Percentiles rank a stretch among this genome's conserved stretches.
Conservation (phyloP, 2,113 vertebrate genomes). For the Ploceus nigricollis region DNA sequence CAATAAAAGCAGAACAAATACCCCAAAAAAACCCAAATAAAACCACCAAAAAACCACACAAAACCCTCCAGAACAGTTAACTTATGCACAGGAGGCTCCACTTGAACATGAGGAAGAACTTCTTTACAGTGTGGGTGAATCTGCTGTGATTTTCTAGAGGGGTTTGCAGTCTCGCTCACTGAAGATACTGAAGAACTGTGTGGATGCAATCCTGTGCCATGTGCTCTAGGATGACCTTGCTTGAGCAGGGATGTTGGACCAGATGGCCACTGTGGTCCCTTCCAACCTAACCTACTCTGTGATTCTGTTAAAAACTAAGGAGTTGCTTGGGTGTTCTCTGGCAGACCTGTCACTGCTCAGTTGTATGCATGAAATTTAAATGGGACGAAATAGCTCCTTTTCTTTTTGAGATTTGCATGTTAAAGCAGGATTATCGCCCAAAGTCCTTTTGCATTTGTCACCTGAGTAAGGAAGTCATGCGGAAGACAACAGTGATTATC, state of each 20-base stretch:
- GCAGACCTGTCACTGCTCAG: not conserved
- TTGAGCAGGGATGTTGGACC: not conserved
- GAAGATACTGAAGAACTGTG: not conserved
- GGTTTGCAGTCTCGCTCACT: not conserved
- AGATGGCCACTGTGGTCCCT: not conserved
- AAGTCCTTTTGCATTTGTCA: not conserved
- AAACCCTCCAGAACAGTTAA: accelerated
- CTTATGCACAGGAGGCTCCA: too few species aligned
- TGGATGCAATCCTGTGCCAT: too few species aligned
- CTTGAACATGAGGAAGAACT: not conserved
- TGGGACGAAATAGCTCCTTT: accelerated
- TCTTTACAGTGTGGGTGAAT: not conserved
- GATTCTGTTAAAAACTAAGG: not conserved
- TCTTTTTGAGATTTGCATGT: not conserved
- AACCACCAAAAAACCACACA: not conserved
- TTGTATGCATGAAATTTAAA: not conserved
- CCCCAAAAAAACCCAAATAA: not conserved
- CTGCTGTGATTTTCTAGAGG: not conserved
- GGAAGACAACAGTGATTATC: not conserved
- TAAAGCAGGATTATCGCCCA: not conserved
- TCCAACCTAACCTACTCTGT: not conserved
- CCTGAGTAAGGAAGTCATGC: not conserved
- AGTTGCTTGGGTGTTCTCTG: not conserved
- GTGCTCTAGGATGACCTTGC: accelerated
- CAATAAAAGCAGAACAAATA: not conserved